Base-by-base conservation (phyloP, 1,140 invertebrate species). In the Cryptotermes secundus region DNA sequence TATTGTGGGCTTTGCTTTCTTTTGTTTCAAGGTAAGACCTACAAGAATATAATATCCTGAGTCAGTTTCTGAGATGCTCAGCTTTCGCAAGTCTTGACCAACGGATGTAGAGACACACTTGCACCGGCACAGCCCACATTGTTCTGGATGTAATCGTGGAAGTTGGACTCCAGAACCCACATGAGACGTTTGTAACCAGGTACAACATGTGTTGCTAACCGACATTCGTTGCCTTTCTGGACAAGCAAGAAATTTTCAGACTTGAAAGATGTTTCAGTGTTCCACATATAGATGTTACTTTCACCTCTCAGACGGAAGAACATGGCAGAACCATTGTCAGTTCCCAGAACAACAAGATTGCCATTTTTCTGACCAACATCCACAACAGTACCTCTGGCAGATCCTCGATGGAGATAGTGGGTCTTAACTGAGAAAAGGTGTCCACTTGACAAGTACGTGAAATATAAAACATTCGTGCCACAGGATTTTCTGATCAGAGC, bases 131-230 rank as follows among this genome's bases (percentile, higher is more conserved):
- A 93, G 24, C 93, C 93, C 26, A 93, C 91, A 19, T 90, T 92
- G 83, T 91, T 91, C 82, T 92, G 90, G 87, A 93, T 91, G 86
- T 90, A 94, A 88, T 93, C 93, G 0, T 90, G 92, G 87, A 94
- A 93, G 87, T 94, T 93, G 81, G 92, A 92, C 86, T 93, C 92
- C 65, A 94, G 87, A 6, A 93, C 89, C 14, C 93, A 88, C 90
- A 94, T 92, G n/a, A 89, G 89, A 4, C 90, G 88, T 42, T 90
- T 91, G 85, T 91, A 90, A 86, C 93, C 93, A 4, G 92, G 89
- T 14, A 92, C 86, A 0, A 92, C 91, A 35, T 93, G 92, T 12
- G 92, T 93, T 6, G 92, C 88, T 85, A 93, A 86, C 53, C 89
- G 88, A 85, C 91, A 92, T n/a, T 90, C 89, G 12, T 88, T 86